Conservation (phyloP, 2,797 vertebrate genomes). For the Mormyrus hasselquistii region DNA sequence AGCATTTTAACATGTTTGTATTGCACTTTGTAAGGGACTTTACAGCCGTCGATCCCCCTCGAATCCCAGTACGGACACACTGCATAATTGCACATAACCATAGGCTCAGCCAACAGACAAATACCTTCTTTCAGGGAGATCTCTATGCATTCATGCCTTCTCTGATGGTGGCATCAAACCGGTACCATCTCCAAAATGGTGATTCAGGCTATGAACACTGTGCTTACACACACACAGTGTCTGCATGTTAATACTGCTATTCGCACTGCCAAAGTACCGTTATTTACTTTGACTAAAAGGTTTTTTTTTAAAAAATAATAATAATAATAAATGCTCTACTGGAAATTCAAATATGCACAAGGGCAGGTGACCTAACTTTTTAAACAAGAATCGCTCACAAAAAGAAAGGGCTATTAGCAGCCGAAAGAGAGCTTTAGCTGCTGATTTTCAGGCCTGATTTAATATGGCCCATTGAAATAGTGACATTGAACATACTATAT, state of each 20-base stretch:
- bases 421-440: not conserved
- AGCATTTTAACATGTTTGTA: constrained; percentile 5
- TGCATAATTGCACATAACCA: constrained; percentile 14
- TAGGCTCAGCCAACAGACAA: not conserved
- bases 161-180: not conserved
- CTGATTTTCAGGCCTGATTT: not conserved
- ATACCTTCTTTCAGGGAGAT: not conserved
- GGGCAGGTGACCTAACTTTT: not conserved
- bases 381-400: not conserved
- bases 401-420: not conserved
- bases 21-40: constrained; percentile 22
- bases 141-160: not conserved
- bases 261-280: not conserved
- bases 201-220: not conserved
- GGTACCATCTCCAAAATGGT: not conserved
- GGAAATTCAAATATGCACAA: not conserved
- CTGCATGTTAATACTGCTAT: not conserved
- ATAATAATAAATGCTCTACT: not conserved
- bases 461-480: not conserved
- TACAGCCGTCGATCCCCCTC: not conserved
- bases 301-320: not conserved
- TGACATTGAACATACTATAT: not conserved
- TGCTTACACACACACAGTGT: not conserved
- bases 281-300: not conserved
- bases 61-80: not conserved